Conservation (phyloP, 1,140 invertebrate genomes). For the Hormaphis cornu region DNA sequence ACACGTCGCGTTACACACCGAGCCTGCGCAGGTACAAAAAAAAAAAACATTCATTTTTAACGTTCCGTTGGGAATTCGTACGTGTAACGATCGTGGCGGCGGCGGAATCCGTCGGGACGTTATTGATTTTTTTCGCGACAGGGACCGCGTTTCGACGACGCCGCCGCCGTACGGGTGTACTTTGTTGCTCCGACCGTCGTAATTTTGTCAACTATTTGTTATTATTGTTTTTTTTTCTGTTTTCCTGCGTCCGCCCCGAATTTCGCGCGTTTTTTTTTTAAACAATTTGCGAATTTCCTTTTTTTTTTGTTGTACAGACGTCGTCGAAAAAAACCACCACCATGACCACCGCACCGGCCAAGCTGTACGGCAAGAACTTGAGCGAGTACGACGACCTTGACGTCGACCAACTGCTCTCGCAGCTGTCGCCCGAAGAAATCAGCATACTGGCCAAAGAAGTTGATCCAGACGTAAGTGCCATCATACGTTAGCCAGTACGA, state of each 20-base stretch:
- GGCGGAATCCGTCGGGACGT: not conserved
- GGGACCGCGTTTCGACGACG: not conserved
- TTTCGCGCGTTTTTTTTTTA: not conserved
- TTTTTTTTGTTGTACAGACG: constrained; percentile 52
- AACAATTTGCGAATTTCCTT: not conserved
- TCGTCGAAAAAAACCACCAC: constrained; percentile 70
- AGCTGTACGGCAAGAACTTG: constrained; percentile 70
- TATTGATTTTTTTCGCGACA: not conserved
- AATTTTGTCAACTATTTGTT: not conserved
- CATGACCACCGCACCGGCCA: constrained; percentile 76
- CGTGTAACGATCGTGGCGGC: too few species aligned
- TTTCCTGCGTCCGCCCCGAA: too few species aligned
- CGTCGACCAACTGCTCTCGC: constrained; percentile 88
- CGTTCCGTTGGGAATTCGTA: too few species aligned
- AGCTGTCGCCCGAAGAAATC: constrained; percentile 90
- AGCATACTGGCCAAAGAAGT: constrained; percentile 96
- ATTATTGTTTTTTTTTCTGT: not conserved
- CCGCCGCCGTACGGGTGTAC: not conserved
- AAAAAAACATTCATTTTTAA: too few species aligned
- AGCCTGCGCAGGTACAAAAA: too few species aligned
- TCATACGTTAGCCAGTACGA: not conserved
- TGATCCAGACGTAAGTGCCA: constrained; percentile 92
- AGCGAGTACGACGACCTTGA: constrained; percentile 89
- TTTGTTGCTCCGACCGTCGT: not conserved
- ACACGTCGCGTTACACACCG: too few species aligned